A percentile compares a stretch with the other conserved stretches of the same genome.
Evolutionary conservation across 2,113 vertebrate genomes (phyloP).

Genomic region (Vireo altiloquus): DNA sequence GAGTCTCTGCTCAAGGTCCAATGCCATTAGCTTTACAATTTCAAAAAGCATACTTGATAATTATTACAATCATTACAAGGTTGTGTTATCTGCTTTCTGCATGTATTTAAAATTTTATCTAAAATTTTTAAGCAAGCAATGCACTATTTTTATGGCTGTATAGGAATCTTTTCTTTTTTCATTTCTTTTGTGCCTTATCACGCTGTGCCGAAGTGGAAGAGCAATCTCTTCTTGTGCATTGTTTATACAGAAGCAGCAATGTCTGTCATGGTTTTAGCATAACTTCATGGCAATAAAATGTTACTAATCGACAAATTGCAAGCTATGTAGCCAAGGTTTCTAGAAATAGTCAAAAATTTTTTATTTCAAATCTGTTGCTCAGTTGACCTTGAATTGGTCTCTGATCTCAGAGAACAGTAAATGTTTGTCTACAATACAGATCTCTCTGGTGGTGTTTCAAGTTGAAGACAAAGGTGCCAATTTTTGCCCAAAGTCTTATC

Average conservation of each 20-base stretch:
- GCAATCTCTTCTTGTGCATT: background rate
- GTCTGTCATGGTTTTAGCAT: background rate
- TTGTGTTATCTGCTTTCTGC: background rate
- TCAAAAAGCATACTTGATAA: background rate
- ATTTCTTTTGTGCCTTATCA: background rate
- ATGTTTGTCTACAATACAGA: background rate
- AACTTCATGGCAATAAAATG: background rate
- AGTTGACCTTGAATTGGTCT: background rate
- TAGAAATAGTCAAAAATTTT: background rate
- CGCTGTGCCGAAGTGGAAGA: background rate
- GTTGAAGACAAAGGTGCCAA: background rate
- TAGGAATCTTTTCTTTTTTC: background rate
- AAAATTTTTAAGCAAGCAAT: background rate
- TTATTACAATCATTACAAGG: background rate
- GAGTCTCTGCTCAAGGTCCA: background rate
- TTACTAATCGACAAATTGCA: background rate
- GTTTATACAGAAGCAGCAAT: background rate
- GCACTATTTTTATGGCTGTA: background rate
- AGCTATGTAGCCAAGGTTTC: background rate
- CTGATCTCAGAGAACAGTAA: background rate
- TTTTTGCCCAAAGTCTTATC: background rate
- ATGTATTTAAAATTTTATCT: background rate
- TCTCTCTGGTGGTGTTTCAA: background rate
- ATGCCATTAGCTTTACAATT: background rate
- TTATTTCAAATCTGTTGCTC: background rate